A percentile compares a stretch with the other conserved stretches of the same genome.
Conservation (phyloP, 30 jellyfish, hydroid and myxozoan species). For the Haliclystus octoradiatus region DNA sequence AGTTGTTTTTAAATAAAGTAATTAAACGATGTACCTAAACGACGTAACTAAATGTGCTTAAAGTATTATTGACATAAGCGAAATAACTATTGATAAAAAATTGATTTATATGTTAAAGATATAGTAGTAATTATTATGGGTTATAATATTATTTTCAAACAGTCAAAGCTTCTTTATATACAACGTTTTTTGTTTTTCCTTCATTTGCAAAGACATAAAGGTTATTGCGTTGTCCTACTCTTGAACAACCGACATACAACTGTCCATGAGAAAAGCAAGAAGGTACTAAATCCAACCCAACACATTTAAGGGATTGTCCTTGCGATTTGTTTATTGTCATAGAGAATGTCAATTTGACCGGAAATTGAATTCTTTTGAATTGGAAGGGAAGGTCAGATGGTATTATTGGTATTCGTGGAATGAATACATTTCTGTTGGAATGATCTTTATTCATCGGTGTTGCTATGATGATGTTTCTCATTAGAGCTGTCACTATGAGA, state of each 20-base stretch:
- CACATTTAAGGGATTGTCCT: conserved; percentile 11
- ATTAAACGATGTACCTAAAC: too few species aligned
- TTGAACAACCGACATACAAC: conserved; percentile 18
- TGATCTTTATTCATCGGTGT: not conserved
- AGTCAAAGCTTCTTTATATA: not conserved
- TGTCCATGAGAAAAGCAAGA: conserved; percentile 26
- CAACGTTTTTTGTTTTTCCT: not conserved
- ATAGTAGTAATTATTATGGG: too few species aligned
- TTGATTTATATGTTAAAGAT: too few species aligned
- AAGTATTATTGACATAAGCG: too few species aligned
- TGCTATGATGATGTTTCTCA: conserved; percentile 15
- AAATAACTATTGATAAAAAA: too few species aligned
- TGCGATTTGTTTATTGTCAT: conserved; percentile 35
- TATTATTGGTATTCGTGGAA: conserved; percentile 26
- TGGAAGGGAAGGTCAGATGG: conserved; percentile 40
- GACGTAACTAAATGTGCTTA: too few species aligned
- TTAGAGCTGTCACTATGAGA: conserved; percentile 5
- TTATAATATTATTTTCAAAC: too few species aligned
- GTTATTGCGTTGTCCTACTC: conserved; percentile 4
- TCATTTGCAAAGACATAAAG: not conserved
- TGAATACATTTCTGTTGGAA: conserved; percentile 13
- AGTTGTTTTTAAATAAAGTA: too few species aligned
- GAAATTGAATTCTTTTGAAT: conserved; percentile 15
- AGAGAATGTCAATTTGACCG: conserved; percentile 4
- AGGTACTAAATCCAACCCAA: conserved; percentile 2